These are phyloP conservation scores for Azemiops feae DNA, from an alignment of 2,113 vertebrate species.

Conservation along the genomic window DNA sequence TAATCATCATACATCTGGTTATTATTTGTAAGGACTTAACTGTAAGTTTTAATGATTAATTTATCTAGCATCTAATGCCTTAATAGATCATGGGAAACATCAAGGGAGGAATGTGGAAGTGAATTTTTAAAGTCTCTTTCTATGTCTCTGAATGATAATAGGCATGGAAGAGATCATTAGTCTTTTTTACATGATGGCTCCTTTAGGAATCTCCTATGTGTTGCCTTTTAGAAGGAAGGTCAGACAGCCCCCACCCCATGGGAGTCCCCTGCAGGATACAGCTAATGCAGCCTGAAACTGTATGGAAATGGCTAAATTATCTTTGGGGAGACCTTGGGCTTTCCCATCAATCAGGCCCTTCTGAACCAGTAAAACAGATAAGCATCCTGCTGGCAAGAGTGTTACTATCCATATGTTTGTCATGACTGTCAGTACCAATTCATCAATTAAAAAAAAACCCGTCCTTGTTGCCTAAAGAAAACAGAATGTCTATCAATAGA, in stretches of 20 bases:
- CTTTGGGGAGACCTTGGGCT: constrained; percentile 77
- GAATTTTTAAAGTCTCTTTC: constrained; percentile 78
- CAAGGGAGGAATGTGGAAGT: constrained; percentile 84
- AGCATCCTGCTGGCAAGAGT: constrained; percentile 71
- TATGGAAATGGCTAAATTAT: constrained; percentile 84
- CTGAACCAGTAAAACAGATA: constrained; percentile 78
- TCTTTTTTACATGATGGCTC: constrained; percentile 83
- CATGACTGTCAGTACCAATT: constrained; percentile 68
- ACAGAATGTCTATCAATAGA: constrained; percentile 49
- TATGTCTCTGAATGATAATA: constrained; percentile 81
- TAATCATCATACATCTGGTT: constrained; percentile 80
- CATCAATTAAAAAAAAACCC: constrained; percentile 56
- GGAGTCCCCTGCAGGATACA: constrained; percentile 76
- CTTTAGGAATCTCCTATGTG: constrained; percentile 81
- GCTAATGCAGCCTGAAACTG: constrained; percentile 80
- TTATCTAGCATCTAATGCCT: constrained; percentile 78
- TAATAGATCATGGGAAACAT: constrained; percentile 85
- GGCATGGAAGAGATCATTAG: constrained; percentile 81
- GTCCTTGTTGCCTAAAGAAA: constrained; percentile 62
- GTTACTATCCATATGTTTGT: constrained; percentile 69
- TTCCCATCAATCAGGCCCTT: constrained; percentile 77
- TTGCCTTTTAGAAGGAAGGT: constrained; percentile 82
- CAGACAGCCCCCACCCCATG: constrained; percentile 68
- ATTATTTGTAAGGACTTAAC: constrained; percentile 84
- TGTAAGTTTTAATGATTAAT: constrained; percentile 85